Evolutionary conservation across 2,113 vertebrate genomes (phyloP).

Genomic region (Pelusios castaneus): DNA sequence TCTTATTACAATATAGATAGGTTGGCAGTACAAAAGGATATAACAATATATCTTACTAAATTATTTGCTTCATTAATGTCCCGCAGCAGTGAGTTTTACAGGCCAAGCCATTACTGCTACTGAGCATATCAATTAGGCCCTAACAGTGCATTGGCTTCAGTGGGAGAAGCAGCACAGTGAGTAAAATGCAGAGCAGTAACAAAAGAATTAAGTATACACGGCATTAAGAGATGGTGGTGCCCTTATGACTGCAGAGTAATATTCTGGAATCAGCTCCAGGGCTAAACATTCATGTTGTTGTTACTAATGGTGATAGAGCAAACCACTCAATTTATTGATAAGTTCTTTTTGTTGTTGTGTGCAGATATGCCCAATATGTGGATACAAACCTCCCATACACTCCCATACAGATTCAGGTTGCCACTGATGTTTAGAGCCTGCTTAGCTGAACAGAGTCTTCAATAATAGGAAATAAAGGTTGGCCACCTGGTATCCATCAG

Average conservation of each 20-base stretch:
- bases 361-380: not conserved
- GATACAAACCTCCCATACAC: not conserved
- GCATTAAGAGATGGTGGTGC: not conserved
- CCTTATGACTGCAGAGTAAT: not conserved
- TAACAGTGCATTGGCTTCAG: not conserved
- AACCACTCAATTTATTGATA: not conserved
- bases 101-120: not conserved
- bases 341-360: conserved; percentile 22
- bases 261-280: not conserved
- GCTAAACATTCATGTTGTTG: not conserved
- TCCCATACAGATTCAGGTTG: not conserved
- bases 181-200: not conserved
- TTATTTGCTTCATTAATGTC: not conserved
- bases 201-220: not conserved
- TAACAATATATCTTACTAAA: not conserved
- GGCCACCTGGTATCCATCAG: conserved; percentile 73
- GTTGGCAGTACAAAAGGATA: not conserved
- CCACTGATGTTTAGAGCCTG: conserved; percentile 18
- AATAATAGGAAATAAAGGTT: conserved; percentile 29
- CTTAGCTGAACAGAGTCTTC: conserved; percentile 31
- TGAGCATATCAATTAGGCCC: rapidly evolving
- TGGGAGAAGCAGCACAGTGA: rapidly evolving
- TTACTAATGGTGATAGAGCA: conserved; percentile 22
- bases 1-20: not conserved
- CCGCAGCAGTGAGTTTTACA: not conserved